Evolutionary conservation across 2,797 vertebrate genomes (phyloP).

Genomic region (Notamacropus eugenii): DNA sequence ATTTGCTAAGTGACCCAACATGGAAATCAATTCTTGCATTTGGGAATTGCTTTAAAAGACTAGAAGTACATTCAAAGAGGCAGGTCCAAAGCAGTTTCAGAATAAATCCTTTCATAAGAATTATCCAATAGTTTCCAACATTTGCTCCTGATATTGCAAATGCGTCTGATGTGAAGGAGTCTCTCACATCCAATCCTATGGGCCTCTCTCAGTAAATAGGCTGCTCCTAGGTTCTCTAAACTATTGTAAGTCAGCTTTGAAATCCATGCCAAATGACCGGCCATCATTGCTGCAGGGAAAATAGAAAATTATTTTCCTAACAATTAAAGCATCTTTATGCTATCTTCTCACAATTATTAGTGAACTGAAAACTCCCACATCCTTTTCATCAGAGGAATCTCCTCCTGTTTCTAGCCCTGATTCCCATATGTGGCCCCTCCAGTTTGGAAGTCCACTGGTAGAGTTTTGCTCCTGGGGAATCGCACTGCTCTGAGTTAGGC

Average conservation of each 20-base stretch:
- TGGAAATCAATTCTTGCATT: constrained; percentile 29
- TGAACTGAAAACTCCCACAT: constrained; percentile 65
- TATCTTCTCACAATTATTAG: constrained; percentile 81
- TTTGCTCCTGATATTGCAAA: constrained; percentile 52
- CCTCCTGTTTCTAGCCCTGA: constrained; percentile 69
- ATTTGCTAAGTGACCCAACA: constrained; percentile 13
- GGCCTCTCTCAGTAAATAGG: constrained; percentile 58
- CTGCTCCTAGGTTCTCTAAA: constrained; percentile 56
- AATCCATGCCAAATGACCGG: constrained; percentile 77
- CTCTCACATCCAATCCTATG: constrained; percentile 28
- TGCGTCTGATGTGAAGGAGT: background rate
- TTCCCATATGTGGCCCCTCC: constrained; percentile 74
- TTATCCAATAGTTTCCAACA: constrained; percentile 42
- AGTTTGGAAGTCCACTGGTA: constrained; percentile 59
- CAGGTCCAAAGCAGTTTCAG: constrained; percentile 19
- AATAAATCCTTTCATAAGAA: constrained; percentile 35
- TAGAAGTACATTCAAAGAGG: constrained; percentile 30
- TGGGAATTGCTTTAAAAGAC: constrained; percentile 15
- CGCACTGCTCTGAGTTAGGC: constrained; percentile 55
- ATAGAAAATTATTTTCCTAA: constrained; percentile 72
- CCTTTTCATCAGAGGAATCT: constrained; percentile 75
- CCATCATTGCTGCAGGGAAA: constrained; percentile 55
- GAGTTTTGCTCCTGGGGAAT: constrained; percentile 70
- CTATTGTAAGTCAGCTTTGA: constrained; percentile 69
- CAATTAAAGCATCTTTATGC: constrained; percentile 80